Base-by-base conservation (phyloP, 2,888 invertebrate species). In the Lysandra bellargus region DNA sequence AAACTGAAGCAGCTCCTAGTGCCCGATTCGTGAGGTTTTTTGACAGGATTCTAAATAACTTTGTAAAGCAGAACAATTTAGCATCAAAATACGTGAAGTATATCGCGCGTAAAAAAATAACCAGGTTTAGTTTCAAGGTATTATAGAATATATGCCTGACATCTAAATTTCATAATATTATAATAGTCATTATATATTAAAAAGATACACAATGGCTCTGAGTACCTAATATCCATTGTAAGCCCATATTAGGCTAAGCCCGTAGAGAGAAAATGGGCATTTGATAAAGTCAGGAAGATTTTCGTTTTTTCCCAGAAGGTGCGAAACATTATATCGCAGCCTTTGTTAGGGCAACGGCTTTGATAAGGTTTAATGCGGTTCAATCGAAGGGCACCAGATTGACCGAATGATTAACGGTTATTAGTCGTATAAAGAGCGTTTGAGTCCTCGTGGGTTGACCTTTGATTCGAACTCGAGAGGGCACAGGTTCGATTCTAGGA, bases 281-380 rank as follows among this genome's bases (percentile, higher is more conserved):
- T 64, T 30, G 30, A 64, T 64, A 64, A 64, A 30, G 30, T 64
- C 64, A 64, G 30, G 4, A 64, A 64, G 30, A 64, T 64, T 64
- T 64, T 33, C 64, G 12, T 64, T 30, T 64, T 64, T 64, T 64
- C 64, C 30, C 12, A 64, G 64, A 64, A 64, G 64, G n/a, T 69
- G 69, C 33, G 33, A 30, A 69, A 69, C 30, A 69, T 69, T 69
- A 61, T 61, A 23, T 33, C 12, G 33, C 14, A 30, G 33, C 69
- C 4, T 33, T 33, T 33, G 69, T 33, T 69, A 33, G 14, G 14
- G 14, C 12, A 5, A 69, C 5, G 30, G 30, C 33, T 6, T 33
- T 33, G 69, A 33, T 69, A 44, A 75, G 44, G 75, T 75, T 75
- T 49, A 75, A 75, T 69, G 33, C 69, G 69, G 69, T 49, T 49